phyloP scores from a whole-genome alignment of 2,797 vertebrate genomes.

The Mionectes olivaceus region DNA sequence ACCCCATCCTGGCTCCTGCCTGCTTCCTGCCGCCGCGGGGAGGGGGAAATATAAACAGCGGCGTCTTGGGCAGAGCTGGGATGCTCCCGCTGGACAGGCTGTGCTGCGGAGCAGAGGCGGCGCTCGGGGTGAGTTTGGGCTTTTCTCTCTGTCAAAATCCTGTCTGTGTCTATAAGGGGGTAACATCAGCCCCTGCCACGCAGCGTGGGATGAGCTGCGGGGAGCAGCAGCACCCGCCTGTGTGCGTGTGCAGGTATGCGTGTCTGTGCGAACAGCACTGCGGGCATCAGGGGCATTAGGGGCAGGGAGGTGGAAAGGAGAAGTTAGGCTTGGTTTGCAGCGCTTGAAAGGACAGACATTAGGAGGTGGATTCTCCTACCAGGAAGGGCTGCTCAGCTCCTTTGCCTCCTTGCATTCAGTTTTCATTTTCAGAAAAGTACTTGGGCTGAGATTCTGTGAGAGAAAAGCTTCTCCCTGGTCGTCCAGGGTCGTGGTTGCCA shows the following conservation, averaged over 20 bases:
- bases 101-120: not conserved
- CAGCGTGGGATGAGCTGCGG: not conserved
- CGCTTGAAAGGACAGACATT: not conserved
- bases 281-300: rapidly evolving
- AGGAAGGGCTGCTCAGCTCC: not conserved
- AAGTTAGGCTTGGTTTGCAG: not conserved
- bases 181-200: not conserved
- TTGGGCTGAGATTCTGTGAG: not conserved
- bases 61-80: rapidly evolving
- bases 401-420: not conserved
- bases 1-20: not conserved
- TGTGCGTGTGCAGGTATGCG: rapidly evolving
- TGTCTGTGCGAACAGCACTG: not conserved
- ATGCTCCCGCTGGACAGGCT: not conserved
- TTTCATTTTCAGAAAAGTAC: not conserved
- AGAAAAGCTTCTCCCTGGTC: not conserved
- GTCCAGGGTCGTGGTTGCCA: not conserved
- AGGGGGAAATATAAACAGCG: not conserved
- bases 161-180: not conserved
- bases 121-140: conserved; percentile 32
- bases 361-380: not conserved
- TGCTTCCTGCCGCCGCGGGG: not conserved
- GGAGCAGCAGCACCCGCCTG: not conserved
- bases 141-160: not conserved
- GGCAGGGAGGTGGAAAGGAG: not conserved